Base-by-base conservation (phyloP, 2,888 invertebrate species). In the Hydriomena furcata region DNA sequence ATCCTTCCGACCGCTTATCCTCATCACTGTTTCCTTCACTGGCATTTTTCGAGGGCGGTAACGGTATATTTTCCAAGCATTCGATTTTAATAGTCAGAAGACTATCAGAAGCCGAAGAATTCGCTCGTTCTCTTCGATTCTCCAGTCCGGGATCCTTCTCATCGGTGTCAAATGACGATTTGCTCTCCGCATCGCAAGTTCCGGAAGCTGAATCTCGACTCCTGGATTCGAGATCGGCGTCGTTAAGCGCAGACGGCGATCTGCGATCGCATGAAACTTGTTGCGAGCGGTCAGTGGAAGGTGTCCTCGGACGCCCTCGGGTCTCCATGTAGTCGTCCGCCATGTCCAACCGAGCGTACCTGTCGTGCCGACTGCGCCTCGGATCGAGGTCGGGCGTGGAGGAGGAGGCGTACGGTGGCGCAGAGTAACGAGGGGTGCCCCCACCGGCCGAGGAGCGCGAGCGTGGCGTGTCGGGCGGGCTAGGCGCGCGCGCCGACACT, bases 401-500 rank as follows among this genome's bases (percentile, higher is more conserved):
- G 12, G 32, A n/a, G 27, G 6, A 5, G 95, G 95, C 13, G 59
- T 46, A 85, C 94, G 95, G 79, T 94, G 95, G 61, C 94, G 87
- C 60, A 68, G 93, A n/a, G 23, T n/a, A n/a, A 91, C 79, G 94
- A 91, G 66, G 81, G 65, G 58, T 61, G 20, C 43, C 8, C 7
- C 45, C 36, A 12, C 48, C 48, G 1, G 68, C 41, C 1, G 68
- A 47, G 1, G 93, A 68, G 5, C 78, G 81, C 7, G 83, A 78
- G 40, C 82, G 80, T 11, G 79, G 70, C 2, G 63, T 65, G 1
- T 51, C 58, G 5, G 36, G 11, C 21, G 88, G 87, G 43, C 87
- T 97, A 93, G 87, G 97, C 94, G 86, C 96, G 94, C 82, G 97
- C 94, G 75, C 94, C 92, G 96, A 94, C 69, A 96, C 96, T 80